phyloP scores from a whole-genome alignment of 1,140 invertebrate species.

The Drosophila orosa region DNA sequence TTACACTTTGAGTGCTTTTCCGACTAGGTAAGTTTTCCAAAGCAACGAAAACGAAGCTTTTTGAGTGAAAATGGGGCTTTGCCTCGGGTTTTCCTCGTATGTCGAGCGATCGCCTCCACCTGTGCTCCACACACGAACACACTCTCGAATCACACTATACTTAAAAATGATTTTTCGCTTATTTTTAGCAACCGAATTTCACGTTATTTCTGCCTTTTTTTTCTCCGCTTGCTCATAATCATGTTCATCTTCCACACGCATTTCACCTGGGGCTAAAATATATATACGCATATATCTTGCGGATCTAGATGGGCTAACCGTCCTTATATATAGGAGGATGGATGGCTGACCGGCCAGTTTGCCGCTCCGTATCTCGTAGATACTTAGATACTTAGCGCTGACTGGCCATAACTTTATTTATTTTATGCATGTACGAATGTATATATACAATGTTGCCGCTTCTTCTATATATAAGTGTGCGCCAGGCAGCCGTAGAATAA shows the following conservation, averaged over 20 bases:
- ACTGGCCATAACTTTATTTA: conserved; percentile 80
- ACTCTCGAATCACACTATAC: conserved; percentile 42
- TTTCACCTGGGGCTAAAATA: conserved; percentile 69
- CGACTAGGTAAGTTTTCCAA: conserved; percentile 59
- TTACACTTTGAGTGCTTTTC: conserved; percentile 23
- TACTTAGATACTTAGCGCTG: conserved; percentile 75
- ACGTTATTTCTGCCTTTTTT: conserved; percentile 54
- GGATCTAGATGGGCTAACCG: conserved; percentile 33
- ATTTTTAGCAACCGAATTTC: conserved; percentile 80
- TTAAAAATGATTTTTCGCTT: conserved; percentile 81
- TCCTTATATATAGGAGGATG: conserved; percentile 19
- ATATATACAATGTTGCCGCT: conserved; percentile 38
- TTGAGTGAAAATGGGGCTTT: conserved; percentile 51
- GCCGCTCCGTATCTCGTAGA: conserved; percentile 61
- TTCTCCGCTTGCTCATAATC: conserved; percentile 67
- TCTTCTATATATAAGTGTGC: conserved; percentile 21
- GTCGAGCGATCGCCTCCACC: conserved; percentile 61
- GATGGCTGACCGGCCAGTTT: conserved; percentile 20
- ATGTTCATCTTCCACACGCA: conserved; percentile 80
- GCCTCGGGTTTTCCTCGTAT: conserved; percentile 17
- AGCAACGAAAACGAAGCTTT: conserved; percentile 41
- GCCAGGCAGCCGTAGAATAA: conserved; percentile 53
- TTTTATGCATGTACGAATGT: conserved; percentile 58
- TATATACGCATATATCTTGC: conserved; percentile 4
- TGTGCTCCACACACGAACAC: conserved; percentile 54